Percentiles rank a stretch among this genome's conserved stretches.
These are phyloP conservation scores for Trichacis sp. DNA, from an alignment of 2,888 invertebrate genomes.

Conservation along the genomic window DNA sequence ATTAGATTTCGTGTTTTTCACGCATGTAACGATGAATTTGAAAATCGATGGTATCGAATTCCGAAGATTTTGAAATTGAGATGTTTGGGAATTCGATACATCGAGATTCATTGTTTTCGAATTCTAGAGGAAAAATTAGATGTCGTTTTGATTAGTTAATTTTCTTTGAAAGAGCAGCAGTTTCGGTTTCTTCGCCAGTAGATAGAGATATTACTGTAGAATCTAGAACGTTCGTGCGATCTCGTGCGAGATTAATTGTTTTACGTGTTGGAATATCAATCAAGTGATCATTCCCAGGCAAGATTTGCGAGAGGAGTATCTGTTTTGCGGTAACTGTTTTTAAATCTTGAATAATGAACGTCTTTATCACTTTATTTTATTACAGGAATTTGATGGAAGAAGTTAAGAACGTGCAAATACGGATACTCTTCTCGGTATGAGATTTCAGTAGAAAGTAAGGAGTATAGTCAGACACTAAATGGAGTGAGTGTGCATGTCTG, in stretches of 20 bases:
- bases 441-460: slow-evolving; percentile 11
- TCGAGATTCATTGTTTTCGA: slow-evolving; percentile 33
- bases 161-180: background rate
- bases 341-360: background rate
- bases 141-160: background rate
- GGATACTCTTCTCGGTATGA: slow-evolving; percentile 22
- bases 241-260: slow-evolving; percentile 45
- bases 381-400: background rate
- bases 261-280: slow-evolving; percentile 15
- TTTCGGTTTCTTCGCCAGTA: background rate
- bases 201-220: background rate
- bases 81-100: slow-evolving; percentile 17
- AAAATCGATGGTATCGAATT: too few species aligned
- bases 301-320: slow-evolving; percentile 6
- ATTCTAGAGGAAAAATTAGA: background rate
- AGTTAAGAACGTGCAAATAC: too few species aligned
- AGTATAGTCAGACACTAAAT: slow-evolving; percentile 20
- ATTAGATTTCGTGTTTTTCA: too few species aligned
- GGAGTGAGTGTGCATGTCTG: slow-evolving; percentile 37
- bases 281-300: slow-evolving; percentile 19
- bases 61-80: background rate
- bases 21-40: too few species aligned
- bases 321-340: background rate
- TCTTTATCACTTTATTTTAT: background rate
- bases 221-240: slow-evolving; percentile 37